phyloP scores from a whole-genome alignment of 2,888 invertebrate genomes.

The Erpobdella octoculata region DNA sequence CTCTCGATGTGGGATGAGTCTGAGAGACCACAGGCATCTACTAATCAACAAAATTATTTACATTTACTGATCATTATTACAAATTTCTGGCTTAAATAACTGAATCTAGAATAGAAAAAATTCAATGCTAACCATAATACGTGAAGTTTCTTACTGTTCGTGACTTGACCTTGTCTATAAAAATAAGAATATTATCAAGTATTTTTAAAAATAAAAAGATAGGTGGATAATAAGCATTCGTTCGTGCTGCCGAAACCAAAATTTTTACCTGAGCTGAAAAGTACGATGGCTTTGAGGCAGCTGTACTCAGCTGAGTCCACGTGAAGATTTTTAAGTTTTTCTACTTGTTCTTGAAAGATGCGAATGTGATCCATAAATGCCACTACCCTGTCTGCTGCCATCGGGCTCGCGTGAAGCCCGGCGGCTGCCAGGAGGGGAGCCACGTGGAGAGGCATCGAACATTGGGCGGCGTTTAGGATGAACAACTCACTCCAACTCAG shows the following conservation, averaged over 20 bases:
- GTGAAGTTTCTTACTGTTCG: conserved; percentile 31
- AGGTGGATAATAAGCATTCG: neutral
- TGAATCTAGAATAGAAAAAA: neutral
- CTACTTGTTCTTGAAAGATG: conserved; percentile 72
- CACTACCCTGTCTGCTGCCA: conserved; percentile 71
- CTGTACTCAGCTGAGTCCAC: conserved; percentile 97
- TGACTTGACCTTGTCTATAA: conserved; percentile 31
- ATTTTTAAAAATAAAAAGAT: neutral
- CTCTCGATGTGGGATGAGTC: conserved; percentile 91
- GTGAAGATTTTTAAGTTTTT: conserved; percentile 91
- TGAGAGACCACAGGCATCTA: conserved; percentile 89
- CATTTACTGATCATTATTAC: neutral
- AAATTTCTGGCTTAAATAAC: neutral
- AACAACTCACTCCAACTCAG: conserved; percentile 95
- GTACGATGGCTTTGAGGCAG: conserved; percentile 95
- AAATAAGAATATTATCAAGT: too few relatives aligned
- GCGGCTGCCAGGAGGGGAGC: conserved; percentile 82
- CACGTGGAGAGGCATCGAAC: conserved; percentile 93
- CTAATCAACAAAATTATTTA: neutral
- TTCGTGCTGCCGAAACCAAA: neutral
- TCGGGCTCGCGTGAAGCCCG: conserved; percentile 84
- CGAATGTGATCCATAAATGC: conserved; percentile 31
- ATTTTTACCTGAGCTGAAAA: conserved; percentile 94
- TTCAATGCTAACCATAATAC: conserved; percentile 24
- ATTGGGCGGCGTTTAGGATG: conserved; percentile 93